Evolutionary conservation across 1,140 invertebrate genomes (phyloP).

Genomic region (Glomeris maerens): DNA sequence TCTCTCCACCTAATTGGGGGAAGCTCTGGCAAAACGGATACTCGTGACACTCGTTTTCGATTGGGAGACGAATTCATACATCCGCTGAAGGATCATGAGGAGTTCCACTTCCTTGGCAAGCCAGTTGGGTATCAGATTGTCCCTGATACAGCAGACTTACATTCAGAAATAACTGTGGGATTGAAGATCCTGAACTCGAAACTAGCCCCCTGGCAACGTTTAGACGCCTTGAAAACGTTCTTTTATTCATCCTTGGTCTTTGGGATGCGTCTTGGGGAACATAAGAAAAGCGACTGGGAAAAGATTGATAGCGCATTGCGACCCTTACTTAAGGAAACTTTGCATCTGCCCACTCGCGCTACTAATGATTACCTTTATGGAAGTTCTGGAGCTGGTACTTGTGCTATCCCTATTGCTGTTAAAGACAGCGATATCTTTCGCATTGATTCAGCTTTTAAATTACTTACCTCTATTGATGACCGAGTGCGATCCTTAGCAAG

Average conservation of each 20-base stretch:
- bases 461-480: conserved; percentile 15
- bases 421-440: no score
- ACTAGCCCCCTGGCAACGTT: neutral
- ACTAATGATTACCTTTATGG: conserved; percentile 15
- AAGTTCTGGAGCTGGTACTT: conserved; percentile 1
- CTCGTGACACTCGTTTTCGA: no score
- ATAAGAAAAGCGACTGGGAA: neutral
- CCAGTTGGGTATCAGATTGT: no score
- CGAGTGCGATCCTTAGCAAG: no score
- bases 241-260: neutral
- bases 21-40: no score
- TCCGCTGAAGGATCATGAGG: no score
- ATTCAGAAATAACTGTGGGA: conserved; percentile 25
- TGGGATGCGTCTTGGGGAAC: neutral
- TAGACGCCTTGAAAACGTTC: conserved; percentile 1
- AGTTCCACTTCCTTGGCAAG: no score
- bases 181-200: conserved; percentile 14
- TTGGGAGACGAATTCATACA: no score
- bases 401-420: conserved; percentile 11
- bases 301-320: neutral
- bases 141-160: no score
- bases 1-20: no score
- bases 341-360: conserved; percentile 5
- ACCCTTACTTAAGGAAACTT: neutral
- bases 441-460: conserved; percentile 15